Evolutionary conservation across 2,113 vertebrate species (phyloP), one percentile per base, ranked within the genome.

Genomic region (Planiliza haematocheilus): DNA sequence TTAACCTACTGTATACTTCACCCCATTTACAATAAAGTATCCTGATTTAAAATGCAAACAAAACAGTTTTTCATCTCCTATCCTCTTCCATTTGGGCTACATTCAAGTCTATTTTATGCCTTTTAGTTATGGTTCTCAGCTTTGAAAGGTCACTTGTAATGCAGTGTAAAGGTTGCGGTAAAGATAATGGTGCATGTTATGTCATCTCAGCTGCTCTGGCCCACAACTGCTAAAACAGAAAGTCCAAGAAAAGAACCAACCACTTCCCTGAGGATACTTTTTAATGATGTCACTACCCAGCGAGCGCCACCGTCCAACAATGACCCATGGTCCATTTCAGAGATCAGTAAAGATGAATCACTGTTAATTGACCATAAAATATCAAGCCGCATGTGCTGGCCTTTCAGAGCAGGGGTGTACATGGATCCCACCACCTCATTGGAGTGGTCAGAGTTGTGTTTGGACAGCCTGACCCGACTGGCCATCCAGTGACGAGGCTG

Each of bases 341-440:
- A 75, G 85, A 88, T 84, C 79, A 77, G 63, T 63, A 66, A 61
- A 73, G 77, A 62, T 84, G 88, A 89, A 84, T 92, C 81, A 85
- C 73, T 78, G 80, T 82, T 89, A 90, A 92, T 86, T 92, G 91
- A 87, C 89, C 92, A 86, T 91, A 81, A 92, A 89, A 90, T 91
- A 90, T 87, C 84, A 89, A 86, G 87, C 88, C 89, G 38, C 86
- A 71, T 18, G 10, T 14, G 78, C 71, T 84, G 77, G 72, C 66
- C 58, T 88, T 86, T 81, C 39, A 55, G 36, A 82, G 42, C 66
- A 18, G 52, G 51, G 77, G 68, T 49, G 50, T 45, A 42, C 50
- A 46, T 50, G 51, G 62, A 81, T 84, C 55, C 76, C 59, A 43
- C 49, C 49, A 48, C 38, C 30, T 74, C 66, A 89, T 81, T 87